Evolutionary conservation across 2,888 invertebrate species (phyloP).

Genomic region (Argyresthia goedartella): DNA sequence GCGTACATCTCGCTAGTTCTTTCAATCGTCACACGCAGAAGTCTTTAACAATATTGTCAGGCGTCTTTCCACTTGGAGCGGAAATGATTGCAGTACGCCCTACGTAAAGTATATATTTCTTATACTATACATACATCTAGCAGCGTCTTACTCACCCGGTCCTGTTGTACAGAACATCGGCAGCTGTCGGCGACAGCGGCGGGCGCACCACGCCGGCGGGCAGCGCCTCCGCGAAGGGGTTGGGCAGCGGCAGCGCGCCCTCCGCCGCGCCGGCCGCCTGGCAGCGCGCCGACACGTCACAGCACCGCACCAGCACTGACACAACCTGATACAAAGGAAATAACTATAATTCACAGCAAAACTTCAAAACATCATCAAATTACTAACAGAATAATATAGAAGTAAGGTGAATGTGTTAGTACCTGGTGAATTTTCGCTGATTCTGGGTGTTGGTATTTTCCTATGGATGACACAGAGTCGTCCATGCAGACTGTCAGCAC

Average conservation of each 20-base stretch:
- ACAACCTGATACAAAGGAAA: conserved; percentile 70
- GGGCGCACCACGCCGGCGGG: conserved; percentile 21
- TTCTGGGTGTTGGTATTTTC: conserved; percentile 97
- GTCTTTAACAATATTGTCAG: no score
- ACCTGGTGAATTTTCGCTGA: conserved; percentile 93
- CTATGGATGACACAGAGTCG: conserved; percentile 91
- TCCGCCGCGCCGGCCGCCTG: conserved; percentile 65
- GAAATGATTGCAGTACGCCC: no score
- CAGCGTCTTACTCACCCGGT: conserved; percentile 79
- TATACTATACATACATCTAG: no score
- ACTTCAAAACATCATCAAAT: no score
- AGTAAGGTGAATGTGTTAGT: no score
- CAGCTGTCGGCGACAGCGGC: conserved; percentile 71
- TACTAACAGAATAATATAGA: no score
- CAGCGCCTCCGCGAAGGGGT: conserved; percentile 75
- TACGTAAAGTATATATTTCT: no score
- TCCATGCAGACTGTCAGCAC: conserved; percentile 94
- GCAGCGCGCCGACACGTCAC: conserved; percentile 83
- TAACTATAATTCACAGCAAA: not conserved
- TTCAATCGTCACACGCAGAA: no score
- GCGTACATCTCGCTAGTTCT: no score
- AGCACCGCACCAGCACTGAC: conserved; percentile 90
- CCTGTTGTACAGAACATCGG: conserved; percentile 85
- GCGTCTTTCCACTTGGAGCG: no score
- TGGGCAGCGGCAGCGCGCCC: conserved; percentile 73